Evolutionary conservation across 2,113 vertebrate species (phyloP).

Genomic region (Seriola quinqueradiata): DNA sequence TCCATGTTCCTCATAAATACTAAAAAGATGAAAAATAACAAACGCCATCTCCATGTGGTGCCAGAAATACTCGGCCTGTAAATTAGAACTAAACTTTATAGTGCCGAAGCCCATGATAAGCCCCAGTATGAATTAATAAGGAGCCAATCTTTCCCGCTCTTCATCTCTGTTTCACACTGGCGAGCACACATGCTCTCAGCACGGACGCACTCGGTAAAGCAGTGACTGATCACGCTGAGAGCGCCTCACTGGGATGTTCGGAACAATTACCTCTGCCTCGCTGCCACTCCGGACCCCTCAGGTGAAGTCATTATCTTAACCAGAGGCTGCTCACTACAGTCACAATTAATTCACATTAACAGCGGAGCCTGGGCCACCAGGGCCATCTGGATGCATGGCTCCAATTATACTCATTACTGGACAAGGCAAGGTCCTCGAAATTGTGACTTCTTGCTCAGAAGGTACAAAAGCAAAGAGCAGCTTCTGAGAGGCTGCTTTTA

Average conservation of each 20-base stretch:
- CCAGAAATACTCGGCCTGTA: neutral
- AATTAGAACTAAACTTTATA: neutral
- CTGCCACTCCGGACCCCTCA: constrained; percentile 75
- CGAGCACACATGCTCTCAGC: constrained; percentile 20
- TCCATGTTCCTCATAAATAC: neutral
- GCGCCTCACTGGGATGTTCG: constrained; percentile 79
- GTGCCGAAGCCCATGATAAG: neutral
- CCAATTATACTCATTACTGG: constrained; percentile 57
- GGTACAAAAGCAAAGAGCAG: neutral
- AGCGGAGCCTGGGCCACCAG: constrained; percentile 42
- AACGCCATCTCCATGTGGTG: neutral
- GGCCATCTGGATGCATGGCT: constrained; percentile 42
- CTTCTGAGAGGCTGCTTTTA: neutral
- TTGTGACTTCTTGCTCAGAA: neutral
- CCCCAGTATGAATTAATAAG: constrained; percentile 18
- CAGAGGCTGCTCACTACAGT: constrained; percentile 67
- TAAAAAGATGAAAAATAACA: neutral
- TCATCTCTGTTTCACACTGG: constrained; percentile 21
- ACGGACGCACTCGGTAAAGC: constrained; percentile 8
- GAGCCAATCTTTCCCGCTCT: constrained; percentile 25
- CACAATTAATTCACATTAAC: constrained; percentile 76
- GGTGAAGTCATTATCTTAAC: constrained; percentile 81
- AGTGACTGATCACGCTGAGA: constrained; percentile 65
- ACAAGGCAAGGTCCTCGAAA: constrained; percentile 13
- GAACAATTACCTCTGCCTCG: constrained; percentile 79